Evolutionary conservation across 2,113 vertebrate genomes (phyloP).

Genomic region (Helogale parvula): DNA sequence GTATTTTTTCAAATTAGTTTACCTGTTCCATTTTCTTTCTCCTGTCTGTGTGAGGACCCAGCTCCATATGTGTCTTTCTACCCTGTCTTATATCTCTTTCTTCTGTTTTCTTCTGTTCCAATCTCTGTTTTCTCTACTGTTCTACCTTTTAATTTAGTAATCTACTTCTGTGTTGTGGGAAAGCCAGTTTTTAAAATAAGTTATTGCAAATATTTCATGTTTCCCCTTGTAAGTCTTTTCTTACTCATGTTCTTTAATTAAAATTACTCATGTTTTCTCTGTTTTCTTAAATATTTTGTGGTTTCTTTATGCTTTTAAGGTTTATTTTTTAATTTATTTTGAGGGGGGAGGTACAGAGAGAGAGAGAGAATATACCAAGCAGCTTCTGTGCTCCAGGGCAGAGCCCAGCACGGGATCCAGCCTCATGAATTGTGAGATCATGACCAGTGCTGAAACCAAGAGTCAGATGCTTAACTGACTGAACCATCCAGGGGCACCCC

Average conservation of each 20-base stretch:
- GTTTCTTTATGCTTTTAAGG: background rate
- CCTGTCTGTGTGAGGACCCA: background rate
- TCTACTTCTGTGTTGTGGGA: background rate
- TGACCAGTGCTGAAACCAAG: too few species aligned
- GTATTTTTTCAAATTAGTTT: background rate
- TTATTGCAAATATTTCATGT: background rate
- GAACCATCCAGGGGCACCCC: too few species aligned
- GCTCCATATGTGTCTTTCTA: background rate
- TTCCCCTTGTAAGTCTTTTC: background rate
- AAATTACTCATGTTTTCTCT: background rate
- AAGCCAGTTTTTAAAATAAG: background rate
- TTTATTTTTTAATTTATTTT: too few species aligned
- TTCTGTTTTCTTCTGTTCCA: background rate
- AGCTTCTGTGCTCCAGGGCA: too few species aligned
- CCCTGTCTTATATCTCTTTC: background rate
- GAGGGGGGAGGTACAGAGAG: too few species aligned
- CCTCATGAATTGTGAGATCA: too few species aligned
- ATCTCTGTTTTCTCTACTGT: background rate
- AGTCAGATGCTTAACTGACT: too few species aligned
- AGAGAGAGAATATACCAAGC: too few species aligned
- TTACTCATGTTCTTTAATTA: background rate
- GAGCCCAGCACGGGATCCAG: fast-evolving
- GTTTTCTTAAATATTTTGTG: background rate
- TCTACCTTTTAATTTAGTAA: background rate
- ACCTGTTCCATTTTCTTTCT: background rate